Base-by-base conservation (phyloP, 2,113 vertebrate species). In the Propithecus coquereli region DNA sequence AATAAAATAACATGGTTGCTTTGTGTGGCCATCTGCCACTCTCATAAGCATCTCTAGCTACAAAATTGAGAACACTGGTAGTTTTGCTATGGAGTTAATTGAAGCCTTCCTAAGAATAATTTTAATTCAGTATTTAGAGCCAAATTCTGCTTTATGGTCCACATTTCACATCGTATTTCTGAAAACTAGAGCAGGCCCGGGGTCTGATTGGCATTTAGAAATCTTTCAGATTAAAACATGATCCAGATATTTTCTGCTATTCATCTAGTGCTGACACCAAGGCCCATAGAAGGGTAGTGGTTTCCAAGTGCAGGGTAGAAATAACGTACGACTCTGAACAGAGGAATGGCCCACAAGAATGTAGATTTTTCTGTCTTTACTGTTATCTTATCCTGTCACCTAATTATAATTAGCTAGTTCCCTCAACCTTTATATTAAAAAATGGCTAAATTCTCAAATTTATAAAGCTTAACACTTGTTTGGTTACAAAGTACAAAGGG, bases 21-120 rank as follows among this genome's bases (percentile, higher is more conserved):
- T 98, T 98, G 98, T 98, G 96, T 95, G 97, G 92, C 98, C 98
- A 98, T 98, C 98, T 98, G 98, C 98, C 98, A 97, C 97, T 97
- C 97, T 98, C 98, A 96, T 97, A 98, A 98, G 97, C 93, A 91
- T 98, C 97, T 97, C 98, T 93, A 98, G 97, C 97, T 97, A 98
- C 95, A 94, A 97, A 98, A 98, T 96, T 97, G 98, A 98, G 98
- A 96, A 98, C 96, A 97, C 96, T 98, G 97, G 97, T 98, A 98
- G 97, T 97, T 98, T 98, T 96, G 90, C 96, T 97, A 90, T 94
- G 85, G 97, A 98, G 96, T 97, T 98, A 98, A 98, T 98, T 98
- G 98, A 98, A 98, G 97, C 97, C 97, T 98, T 98, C 98, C 98
- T 98, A 98, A 98, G 98, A 98, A 98, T 98, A 98, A 98, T 98